phyloP scores from a whole-genome alignment of 2,888 invertebrate species.

The Zaprionus bogoriensis region DNA sequence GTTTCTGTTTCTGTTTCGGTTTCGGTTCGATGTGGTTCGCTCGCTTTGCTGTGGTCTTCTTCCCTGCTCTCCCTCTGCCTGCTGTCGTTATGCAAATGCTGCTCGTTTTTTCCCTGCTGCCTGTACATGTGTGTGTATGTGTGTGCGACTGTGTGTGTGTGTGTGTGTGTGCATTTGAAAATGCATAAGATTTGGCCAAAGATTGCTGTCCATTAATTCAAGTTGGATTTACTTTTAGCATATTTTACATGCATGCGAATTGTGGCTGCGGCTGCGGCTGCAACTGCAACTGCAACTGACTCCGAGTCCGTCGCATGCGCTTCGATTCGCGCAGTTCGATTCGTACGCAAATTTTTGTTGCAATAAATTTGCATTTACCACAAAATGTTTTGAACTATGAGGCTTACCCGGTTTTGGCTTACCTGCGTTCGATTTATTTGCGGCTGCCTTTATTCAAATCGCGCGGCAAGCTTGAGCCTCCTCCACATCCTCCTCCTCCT shows the following conservation, averaged over 20 bases:
- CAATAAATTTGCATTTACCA: slow-evolving; percentile 77
- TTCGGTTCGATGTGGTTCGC: slow-evolving; percentile 9
- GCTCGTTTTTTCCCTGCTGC: slow-evolving; percentile 15
- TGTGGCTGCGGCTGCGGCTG: slow-evolving; percentile 35
- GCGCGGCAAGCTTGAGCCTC: slow-evolving; percentile 1
- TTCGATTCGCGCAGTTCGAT: slow-evolving; percentile 49
- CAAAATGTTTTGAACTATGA: slow-evolving; percentile 73
- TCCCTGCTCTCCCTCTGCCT: slow-evolving; percentile 15
- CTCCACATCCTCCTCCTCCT: neutral
- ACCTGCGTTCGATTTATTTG: slow-evolving; percentile 66
- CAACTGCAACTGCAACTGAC: slow-evolving; percentile 4
- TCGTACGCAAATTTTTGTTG: slow-evolving; percentile 66
- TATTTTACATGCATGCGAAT: slow-evolving; percentile 75
- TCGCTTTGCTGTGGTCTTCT: slow-evolving; percentile 32
- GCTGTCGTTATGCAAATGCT: slow-evolving; percentile 71
- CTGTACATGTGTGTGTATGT: slow-evolving; percentile 10
- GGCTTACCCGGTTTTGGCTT: slow-evolving; percentile 47
- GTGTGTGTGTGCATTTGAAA: slow-evolving; percentile 62
- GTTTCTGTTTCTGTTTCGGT: neutral
- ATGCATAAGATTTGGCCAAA: slow-evolving; percentile 77
- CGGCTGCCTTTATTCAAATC: slow-evolving; percentile 70
- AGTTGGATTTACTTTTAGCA: slow-evolving; percentile 78
- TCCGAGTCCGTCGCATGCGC: slow-evolving; percentile 1
- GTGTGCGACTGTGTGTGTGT: slow-evolving; percentile 16
- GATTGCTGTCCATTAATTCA: slow-evolving; percentile 79